Percentiles rank a stretch among this genome's conserved stretches.
Evolutionary conservation across 2,888 invertebrate species (phyloP).

Genomic region (Himalopsyche tibetana): DNA sequence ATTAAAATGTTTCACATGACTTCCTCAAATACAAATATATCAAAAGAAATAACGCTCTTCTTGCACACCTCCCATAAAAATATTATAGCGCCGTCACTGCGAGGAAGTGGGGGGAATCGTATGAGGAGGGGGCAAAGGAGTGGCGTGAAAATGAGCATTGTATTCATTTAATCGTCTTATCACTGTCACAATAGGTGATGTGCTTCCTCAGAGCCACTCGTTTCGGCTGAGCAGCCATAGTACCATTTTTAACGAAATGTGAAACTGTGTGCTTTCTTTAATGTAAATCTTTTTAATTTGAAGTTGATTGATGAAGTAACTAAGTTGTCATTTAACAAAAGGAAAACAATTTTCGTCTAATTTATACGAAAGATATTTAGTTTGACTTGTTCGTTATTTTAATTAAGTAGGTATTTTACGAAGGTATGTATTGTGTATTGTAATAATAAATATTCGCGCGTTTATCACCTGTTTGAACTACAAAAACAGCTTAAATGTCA

Average conservation of each 20-base stretch:
- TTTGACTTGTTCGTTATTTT: no score
- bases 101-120: background rate
- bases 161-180: constrained; percentile 10
- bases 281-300: no score
- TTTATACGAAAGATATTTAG: no score
- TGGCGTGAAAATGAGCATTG: background rate
- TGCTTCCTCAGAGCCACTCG: no score
- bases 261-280: no score
- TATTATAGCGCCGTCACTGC: background rate
- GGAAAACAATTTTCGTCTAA: no score
- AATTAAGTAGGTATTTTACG: no score
- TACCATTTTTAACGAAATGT: no score
- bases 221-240: no score
- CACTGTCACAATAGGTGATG: background rate
- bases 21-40: constrained; percentile 52
- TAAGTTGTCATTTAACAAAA: no score
- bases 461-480: constrained; percentile 43
- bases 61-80: constrained; percentile 46
- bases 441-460: background rate
- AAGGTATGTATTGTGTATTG: no score
- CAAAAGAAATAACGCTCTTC: constrained; percentile 41
- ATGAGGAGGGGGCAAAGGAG: background rate
- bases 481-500: constrained; percentile 43
- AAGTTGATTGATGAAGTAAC: no score
- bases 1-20: constrained; percentile 59